Base-by-base conservation (phyloP, 2,888 invertebrate genomes). In the Melangyna quadrimaculata region DNA sequence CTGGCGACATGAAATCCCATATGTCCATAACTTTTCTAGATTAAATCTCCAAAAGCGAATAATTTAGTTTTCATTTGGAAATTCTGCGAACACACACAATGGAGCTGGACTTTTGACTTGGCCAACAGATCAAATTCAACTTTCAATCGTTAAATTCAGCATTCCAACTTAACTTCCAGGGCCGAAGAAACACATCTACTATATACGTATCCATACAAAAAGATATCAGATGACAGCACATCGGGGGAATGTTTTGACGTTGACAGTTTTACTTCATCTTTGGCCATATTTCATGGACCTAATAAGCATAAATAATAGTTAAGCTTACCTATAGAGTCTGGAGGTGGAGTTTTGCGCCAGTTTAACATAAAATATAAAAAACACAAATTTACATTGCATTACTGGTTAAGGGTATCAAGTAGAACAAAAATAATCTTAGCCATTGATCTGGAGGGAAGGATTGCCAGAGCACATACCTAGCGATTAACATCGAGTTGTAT, bases 251-350 rank as follows among this genome's bases (percentile, higher is more conserved):
- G 63, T 35, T 61, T 55, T 17, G 53, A n/a, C 63, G 86, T 86
- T 81, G 86, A 86, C 86, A 86, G 77, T 86, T 73, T 48, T 59
- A 37, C 78, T 70, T 81, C 81, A 78, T 81, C 78, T 81, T 73
- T 70, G 77, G 19, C 78, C 78, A 86, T 86, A 81, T 81, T 78
- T 86, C 86, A 81, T 78, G 86, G 17, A 65, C 45, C 81, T 78
- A 72, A 81, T 86, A 86, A 86, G 63, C 81, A 86, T 86, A 86
- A 86, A 86, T 86, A 86, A 81, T 70, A 78, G 81, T 74, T 73
- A 48, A 86, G 73, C 48, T 83, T 78, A n/a, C 1, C 14, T 14
- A 12, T 2, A 57, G 78, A 83, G 82, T 55, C 53, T 59, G 43
- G 71, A 72, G 67, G 43, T 59, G 43, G 71, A 72, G 67, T 78